Percentiles rank a stretch among this genome's conserved stretches.
These are phyloP conservation scores for Poeciliopsis infans DNA, from an alignment of 2,797 vertebrate species.

Conservation along the genomic window DNA sequence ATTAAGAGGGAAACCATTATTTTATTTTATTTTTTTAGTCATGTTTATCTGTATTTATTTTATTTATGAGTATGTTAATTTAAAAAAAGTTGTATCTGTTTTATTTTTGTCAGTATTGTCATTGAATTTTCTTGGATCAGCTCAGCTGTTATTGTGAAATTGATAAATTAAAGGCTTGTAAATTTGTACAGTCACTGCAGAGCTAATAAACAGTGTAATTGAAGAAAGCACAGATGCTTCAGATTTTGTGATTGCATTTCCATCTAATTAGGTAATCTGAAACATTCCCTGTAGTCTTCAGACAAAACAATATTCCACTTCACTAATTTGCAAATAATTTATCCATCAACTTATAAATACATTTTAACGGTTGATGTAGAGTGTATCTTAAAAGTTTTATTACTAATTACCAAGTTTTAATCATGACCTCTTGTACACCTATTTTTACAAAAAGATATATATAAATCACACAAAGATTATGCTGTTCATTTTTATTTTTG, in stretches of 20 bases:
- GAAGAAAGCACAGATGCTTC: neutral
- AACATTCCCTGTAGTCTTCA: neutral
- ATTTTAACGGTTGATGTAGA: neutral
- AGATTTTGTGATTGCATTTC: neutral
- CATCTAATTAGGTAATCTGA: neutral
- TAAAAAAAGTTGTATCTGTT: neutral
- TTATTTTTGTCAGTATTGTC: neutral
- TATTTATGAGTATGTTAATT: slow-evolving; percentile 14
- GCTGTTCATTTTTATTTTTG: neutral
- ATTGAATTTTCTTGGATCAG: neutral
- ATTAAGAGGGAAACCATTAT: neutral
- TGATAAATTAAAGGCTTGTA: slow-evolving; percentile 12
- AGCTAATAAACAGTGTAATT: slow-evolving; percentile 43
- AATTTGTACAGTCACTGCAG: slow-evolving; percentile 6
- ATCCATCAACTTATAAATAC: neutral
- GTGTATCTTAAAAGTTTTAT: neutral
- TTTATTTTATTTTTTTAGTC: neutral
- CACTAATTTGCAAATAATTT: slow-evolving; percentile 5
- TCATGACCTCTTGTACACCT: neutral
- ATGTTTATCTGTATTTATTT: slow-evolving; percentile 63
- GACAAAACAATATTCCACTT: neutral
- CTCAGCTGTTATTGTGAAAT: slow-evolving; percentile 14
- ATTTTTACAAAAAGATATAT: no score
- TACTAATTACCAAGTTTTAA: neutral
- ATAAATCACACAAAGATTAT: neutral